Evolutionary conservation across 2,113 vertebrate genomes (phyloP), one percentile per base, ranked within the genome.

Genomic region (Pandion haliaetus): DNA sequence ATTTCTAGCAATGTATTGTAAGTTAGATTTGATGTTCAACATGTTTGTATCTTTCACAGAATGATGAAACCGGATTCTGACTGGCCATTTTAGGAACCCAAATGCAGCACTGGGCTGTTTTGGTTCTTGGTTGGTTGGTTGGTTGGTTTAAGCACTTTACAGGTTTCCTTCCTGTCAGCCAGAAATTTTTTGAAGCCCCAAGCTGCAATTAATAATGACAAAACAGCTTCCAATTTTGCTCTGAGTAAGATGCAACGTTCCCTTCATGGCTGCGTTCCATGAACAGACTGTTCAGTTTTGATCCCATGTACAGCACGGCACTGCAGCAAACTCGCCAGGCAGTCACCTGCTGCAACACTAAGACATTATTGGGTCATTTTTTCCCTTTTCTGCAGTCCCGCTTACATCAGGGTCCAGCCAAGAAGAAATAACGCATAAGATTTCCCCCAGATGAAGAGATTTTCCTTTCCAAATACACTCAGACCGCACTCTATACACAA

Each of bases 1-100:
- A 67, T 17, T 32, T 49, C 81, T 45, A 69, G n/a, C 58, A 65
- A 50, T 14, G 8, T 4, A 45, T 34, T 1, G 0, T 19, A 81
- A 69, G 26, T 50, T 6, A 28, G 58, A 61, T 58, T 42, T 54
- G 49, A 71, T 14, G 11, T 26, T 93, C 59, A 62, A 7, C 18
- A 8, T 0, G 0, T n/a, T 77, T 52, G 1, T n/a, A 1, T 34
- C 40, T 76, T 79, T 17, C 69, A 78, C 12, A 50, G 76, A 79
- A 40, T 2, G 5, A 63, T 3, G 8, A 61, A 58, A 59, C 49
- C 54, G 32, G 58, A 26, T 34, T 23, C n/a, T 31, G 24, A 45
- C 23, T 8, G 25, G 49, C 17, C 25, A 47, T 28, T 73, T 77
- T 10, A 87, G 49, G 70, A 72, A 66, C 8, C 16, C 31, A 88